Percentiles rank a stretch among this genome's conserved stretches.
Conservation (phyloP, 2,113 vertebrate species). For the Vidua macroura region DNA sequence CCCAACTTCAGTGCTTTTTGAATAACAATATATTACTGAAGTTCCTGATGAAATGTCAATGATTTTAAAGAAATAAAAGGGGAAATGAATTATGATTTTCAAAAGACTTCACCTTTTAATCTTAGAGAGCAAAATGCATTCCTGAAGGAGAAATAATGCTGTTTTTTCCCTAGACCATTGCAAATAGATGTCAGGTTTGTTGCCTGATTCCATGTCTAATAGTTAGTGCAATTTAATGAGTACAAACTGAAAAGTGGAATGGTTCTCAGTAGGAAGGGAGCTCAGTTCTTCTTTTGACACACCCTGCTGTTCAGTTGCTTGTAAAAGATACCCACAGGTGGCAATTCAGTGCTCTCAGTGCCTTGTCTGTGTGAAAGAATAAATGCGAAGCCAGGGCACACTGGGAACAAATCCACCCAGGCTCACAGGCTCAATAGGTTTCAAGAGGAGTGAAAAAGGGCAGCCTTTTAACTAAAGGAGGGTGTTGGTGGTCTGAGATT, state of each 20-base stretch:
- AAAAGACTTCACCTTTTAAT: neutral
- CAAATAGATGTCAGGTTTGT: neutral
- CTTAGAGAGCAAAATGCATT: neutral
- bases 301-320: neutral
- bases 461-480: neutral
- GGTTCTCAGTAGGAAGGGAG: neutral
- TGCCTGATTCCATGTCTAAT: constrained; percentile 16
- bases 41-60: neutral
- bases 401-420: neutral
- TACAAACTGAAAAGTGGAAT: constrained; percentile 2
- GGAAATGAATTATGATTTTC: neutral
- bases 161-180: neutral
- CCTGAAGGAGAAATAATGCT: neutral
- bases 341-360: neutral
- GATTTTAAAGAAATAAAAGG: neutral
- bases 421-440: neutral
- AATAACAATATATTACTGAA: neutral
- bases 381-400: neutral
- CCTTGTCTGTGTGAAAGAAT: neutral
- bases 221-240: constrained; percentile 44
- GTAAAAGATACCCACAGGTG: neutral
- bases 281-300: neutral
- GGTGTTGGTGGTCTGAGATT: neutral
- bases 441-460: neutral
- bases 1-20: neutral